These are phyloP conservation scores for Himantopus leucocephalus DNA, from an alignment of 2,113 vertebrate species.

Conservation along the genomic window DNA sequence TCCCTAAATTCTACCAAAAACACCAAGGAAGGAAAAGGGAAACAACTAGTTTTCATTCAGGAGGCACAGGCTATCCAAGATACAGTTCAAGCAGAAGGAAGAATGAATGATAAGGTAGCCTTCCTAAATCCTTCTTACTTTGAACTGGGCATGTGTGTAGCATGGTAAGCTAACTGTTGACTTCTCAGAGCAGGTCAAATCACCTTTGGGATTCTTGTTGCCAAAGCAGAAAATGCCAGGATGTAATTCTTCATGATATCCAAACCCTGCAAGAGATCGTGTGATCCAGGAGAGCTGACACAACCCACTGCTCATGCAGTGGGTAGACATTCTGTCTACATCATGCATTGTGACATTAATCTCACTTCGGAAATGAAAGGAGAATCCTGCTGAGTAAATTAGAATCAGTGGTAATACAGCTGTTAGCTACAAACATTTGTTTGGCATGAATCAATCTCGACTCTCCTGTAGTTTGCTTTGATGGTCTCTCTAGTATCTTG, in stretches of 20 bases:
- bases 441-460: conserved; percentile 73
- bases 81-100: background rate
- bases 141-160: background rate
- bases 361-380: conserved; percentile 72
- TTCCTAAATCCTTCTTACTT: background rate
- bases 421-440: conserved; percentile 79
- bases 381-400: conserved; percentile 72
- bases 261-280: background rate
- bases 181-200: background rate
- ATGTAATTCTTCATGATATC: background rate
- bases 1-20: background rate
- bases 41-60: background rate
- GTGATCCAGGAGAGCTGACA: conserved; percentile 29
- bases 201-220: background rate
- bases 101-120: background rate
- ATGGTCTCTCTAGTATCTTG: conserved; percentile 78
- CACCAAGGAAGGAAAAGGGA: background rate
- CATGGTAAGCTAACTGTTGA: background rate
- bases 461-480: conserved; percentile 83
- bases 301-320: background rate
- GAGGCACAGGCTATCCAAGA: background rate
- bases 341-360: conserved; percentile 50
- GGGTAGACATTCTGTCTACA: conserved; percentile 38
- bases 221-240: background rate
- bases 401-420: conserved; percentile 77